Percentiles rank a stretch among this genome's conserved stretches.
Evolutionary conservation across 2,888 invertebrate species (phyloP).

Genomic region (Encarsia formosa): DNA sequence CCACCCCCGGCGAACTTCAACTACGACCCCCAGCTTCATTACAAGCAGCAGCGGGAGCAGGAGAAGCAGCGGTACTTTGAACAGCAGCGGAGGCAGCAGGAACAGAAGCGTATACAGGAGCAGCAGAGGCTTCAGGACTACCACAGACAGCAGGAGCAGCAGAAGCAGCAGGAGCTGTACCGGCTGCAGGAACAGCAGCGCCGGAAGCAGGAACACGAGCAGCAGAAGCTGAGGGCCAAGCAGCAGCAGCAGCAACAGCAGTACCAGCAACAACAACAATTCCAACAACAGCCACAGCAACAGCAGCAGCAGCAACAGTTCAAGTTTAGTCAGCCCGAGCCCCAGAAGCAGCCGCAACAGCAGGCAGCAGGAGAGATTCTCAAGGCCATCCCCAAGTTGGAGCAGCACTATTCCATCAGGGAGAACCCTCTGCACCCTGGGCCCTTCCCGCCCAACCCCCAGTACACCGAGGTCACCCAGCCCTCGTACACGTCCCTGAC

Average conservation of each 20-base stretch:
- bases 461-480: conserved; percentile 28
- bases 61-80: conserved; percentile 40
- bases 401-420: conserved; percentile 61
- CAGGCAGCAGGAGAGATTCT: conserved; percentile 65
- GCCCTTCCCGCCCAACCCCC: conserved; percentile 44
- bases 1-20: conserved; percentile 19
- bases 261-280: conserved; percentile 33
- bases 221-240: conserved; percentile 35
- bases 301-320: conserved; percentile 40
- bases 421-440: conserved; percentile 49
- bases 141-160: conserved; percentile 49
- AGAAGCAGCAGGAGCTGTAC: conserved; percentile 28
- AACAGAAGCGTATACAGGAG: conserved; percentile 38
- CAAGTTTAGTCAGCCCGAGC: conserved; percentile 52
- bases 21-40: conserved; percentile 24
- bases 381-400: conserved; percentile 72
- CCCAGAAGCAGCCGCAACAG: conserved; percentile 42
- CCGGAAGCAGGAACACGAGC: conserved; percentile 35
- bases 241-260: conserved; percentile 36
- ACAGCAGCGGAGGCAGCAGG: conserved; percentile 36
- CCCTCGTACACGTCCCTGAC: conserved; percentile 26
- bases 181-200: conserved; percentile 36
- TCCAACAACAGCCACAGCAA: conserved; percentile 39
- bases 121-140: conserved; percentile 31
- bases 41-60: conserved; percentile 37